Evolutionary conservation across 64 coral and sea anemone genomes (phyloP), one percentile per base, ranked within the genome.

Genomic region (Actinia equina): DNA sequence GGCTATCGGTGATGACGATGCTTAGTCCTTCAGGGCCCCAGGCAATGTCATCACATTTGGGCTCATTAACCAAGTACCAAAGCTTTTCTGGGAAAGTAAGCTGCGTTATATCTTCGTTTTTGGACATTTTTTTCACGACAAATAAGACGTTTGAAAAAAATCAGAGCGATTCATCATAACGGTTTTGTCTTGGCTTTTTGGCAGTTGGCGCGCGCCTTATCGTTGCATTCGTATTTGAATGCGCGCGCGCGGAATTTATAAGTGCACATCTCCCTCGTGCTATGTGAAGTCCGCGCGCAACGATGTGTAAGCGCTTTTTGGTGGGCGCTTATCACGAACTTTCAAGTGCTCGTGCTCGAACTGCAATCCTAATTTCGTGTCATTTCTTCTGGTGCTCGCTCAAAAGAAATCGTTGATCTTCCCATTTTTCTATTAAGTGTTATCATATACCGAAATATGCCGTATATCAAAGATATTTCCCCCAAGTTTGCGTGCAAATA

Each of bases 1-100:
- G 88, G 85, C 69, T 85, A n/a, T 77, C 93, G 17, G 88, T 85
- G 77, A 96, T 93, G 58, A 93, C 85, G 22, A 96, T 63, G 43
- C 84, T 87, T 37, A 84, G 78, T 30, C 94, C 94, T 49, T 90
- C 88, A 5, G 37, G 27, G 65, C 69, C 90, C 94, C 94, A 96
- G 13, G 41, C 15, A 74, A 96, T 96, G 77, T 88, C 83, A 4
- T 90, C 71, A 49, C 85, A 89, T 81, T 83, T 85, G 25, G 91
- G 88, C 27, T 93, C 86, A 71, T 88, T 96, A 4, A 96, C 91
- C 7, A 96, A 86, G 74, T 89, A 92, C 94, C 94, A 96, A n/a
- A 96, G 52, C 52, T 96, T 96, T 51, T 96, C 94, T 55, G 94
- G 94, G 84, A 96, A 96, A 7, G 22, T 93, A 8, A 96, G 57